Evolutionary conservation across 2,113 vertebrate species (phyloP).

Genomic region (Peromyscus maniculatus): DNA sequence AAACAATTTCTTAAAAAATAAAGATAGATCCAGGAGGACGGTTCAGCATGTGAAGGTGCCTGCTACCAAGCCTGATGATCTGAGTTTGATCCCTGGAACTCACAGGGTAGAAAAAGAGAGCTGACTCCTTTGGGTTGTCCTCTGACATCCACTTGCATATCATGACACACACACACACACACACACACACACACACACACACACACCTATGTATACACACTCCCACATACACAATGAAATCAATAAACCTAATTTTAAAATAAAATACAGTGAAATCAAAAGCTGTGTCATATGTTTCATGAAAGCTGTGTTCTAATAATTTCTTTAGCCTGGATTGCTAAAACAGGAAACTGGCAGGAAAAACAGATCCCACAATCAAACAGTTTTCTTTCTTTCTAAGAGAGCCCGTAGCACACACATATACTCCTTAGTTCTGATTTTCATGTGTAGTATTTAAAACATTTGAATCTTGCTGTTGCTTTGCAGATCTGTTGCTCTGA

Average conservation of each 20-base stretch:
- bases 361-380: conserved; percentile 12
- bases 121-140: too few species aligned
- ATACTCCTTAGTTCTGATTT: neutral
- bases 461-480: neutral
- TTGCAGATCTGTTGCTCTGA: conserved; percentile 46
- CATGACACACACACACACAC: neutral
- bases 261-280: neutral
- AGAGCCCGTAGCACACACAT: neutral
- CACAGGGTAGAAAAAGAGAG: neutral
- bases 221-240: neutral
- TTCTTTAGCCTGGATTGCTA: neutral
- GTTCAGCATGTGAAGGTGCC: neutral
- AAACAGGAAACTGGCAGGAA: neutral
- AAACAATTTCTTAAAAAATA: neutral
- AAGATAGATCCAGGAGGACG: neutral
- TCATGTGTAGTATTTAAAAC: conserved; percentile 18
- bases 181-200: neutral
- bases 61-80: neutral
- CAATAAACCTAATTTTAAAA: neutral
- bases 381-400: neutral
- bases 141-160: neutral
- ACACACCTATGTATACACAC: neutral
- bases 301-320: neutral
- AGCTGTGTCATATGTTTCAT: conserved; percentile 52
- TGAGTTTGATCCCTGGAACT: neutral